These are phyloP conservation scores for Aurelia aurita complex sp. Pacific DNA, from an alignment of 30 jellyfish, hydroid and myxozoan species.

Conservation along the genomic window DNA sequence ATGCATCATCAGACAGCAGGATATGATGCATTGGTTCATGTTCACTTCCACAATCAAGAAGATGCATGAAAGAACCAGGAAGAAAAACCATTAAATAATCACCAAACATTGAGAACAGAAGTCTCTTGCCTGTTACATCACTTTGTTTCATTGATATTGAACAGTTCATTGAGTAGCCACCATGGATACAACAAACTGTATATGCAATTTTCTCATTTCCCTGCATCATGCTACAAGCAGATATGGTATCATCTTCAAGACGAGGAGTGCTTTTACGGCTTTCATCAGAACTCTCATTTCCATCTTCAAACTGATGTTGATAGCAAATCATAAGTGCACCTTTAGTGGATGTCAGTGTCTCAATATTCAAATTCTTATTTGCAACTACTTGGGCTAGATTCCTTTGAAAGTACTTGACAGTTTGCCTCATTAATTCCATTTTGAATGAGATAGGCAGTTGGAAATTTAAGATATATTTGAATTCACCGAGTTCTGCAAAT, in stretches of 20 bases:
- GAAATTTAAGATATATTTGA: slow-evolving; percentile 65
- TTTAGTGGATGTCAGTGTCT: slow-evolving; percentile 33
- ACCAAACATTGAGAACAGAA: slow-evolving; percentile 67
- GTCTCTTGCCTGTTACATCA: slow-evolving; percentile 13
- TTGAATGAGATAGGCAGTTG: slow-evolving; percentile 64
- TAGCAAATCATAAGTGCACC: slow-evolving; percentile 82
- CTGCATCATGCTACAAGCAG: slow-evolving; percentile 37
- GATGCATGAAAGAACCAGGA: slow-evolving; percentile 76
- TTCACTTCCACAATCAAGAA: slow-evolving; percentile 89
- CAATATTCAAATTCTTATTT: slow-evolving; percentile 58
- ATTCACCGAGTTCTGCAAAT: slow-evolving; percentile 58
- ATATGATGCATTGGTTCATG: slow-evolving; percentile 87
- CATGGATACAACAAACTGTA: slow-evolving; percentile 79
- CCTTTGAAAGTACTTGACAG: slow-evolving; percentile 45
- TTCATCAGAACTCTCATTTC: background rate
- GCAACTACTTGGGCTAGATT: slow-evolving; percentile 40
- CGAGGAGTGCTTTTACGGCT: slow-evolving; percentile 25
- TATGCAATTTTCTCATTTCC: slow-evolving; percentile 41
- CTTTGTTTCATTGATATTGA: slow-evolving; percentile 30
- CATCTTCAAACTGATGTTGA: slow-evolving; percentile 63
- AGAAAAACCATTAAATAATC: slow-evolving; percentile 74
- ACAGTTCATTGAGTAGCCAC: slow-evolving; percentile 64
- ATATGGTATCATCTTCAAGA: slow-evolving; percentile 45
- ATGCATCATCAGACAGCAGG: slow-evolving; percentile 37
- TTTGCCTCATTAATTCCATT: slow-evolving; percentile 60